Conservation (phyloP, 2,888 invertebrate genomes). For the Philereme transversata region DNA sequence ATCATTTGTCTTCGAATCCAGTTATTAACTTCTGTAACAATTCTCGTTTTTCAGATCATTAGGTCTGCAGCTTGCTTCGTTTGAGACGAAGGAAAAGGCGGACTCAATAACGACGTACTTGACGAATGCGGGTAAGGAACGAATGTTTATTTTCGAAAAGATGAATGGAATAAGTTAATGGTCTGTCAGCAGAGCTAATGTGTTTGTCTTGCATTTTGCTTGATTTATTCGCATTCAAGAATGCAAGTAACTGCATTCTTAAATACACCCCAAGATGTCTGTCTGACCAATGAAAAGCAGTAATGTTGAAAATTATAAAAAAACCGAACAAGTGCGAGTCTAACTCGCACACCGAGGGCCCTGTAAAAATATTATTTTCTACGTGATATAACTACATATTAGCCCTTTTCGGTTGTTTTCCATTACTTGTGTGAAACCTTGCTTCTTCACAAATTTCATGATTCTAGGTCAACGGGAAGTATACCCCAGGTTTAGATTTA, state of each 20-base stretch:
- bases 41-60: conserved; percentile 84
- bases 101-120: conserved; percentile 93
- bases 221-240: neutral
- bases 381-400: no score
- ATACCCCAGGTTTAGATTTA: no score
- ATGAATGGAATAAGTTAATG: conserved; percentile 14
- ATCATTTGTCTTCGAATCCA: conserved; percentile 16
- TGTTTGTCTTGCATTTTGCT: conserved; percentile 15
- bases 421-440: no score
- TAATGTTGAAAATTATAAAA: no score
- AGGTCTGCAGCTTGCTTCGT: conserved; percentile 92
- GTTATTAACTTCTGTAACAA: conserved; percentile 23
- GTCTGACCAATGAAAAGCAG: no score
- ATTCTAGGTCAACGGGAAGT: no score
- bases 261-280: neutral
- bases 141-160: conserved; percentile 20
- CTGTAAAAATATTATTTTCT: no score
- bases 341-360: no score
- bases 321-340: no score
- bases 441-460: no score
- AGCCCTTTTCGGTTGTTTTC: no score
- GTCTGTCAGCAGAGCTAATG: conserved; percentile 11
- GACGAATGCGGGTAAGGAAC: conserved; percentile 87
- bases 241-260: neutral
- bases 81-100: conserved; percentile 94